A percentile compares a stretch with the other conserved stretches of the same genome.
Evolutionary conservation across 2,113 vertebrate genomes (phyloP).

Genomic region (Chaetodon trifascialis): DNA sequence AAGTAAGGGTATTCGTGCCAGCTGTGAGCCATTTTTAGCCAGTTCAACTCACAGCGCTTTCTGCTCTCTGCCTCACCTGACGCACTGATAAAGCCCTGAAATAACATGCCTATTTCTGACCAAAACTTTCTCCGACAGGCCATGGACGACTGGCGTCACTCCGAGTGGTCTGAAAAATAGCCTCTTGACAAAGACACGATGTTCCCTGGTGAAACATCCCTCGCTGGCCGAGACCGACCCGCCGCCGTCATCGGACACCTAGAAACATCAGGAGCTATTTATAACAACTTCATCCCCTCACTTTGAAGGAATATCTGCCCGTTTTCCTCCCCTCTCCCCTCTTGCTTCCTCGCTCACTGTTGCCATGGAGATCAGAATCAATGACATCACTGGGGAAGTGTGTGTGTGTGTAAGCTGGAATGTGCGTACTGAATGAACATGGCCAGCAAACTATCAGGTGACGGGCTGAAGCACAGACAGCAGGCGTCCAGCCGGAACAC

Average conservation of each 20-base stretch:
- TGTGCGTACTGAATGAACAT: constrained; percentile 51
- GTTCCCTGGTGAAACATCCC: constrained; percentile 32
- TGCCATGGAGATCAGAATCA: constrained; percentile 82
- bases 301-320: constrained; percentile 59
- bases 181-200: constrained; percentile 52
- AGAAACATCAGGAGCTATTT: constrained; percentile 81
- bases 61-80: constrained; percentile 41
- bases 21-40: constrained; percentile 42
- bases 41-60: background rate
- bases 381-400: constrained; percentile 78
- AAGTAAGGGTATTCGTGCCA: background rate
- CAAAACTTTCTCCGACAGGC: constrained; percentile 30
- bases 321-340: constrained; percentile 19
- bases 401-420: constrained; percentile 53
- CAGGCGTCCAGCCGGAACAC: constrained; percentile 30
- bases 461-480: constrained; percentile 46
- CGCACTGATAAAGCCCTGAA: constrained; percentile 20
- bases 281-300: constrained; percentile 68
- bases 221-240: background rate
- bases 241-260: constrained; percentile 40
- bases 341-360: constrained; percentile 66
- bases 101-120: constrained; percentile 47
- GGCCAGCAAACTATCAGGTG: constrained; percentile 59
- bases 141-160: constrained; percentile 24
- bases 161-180: constrained; percentile 25